phyloP scores from a whole-genome alignment of 2,888 invertebrate genomes.

The Volucella zonaria region DNA sequence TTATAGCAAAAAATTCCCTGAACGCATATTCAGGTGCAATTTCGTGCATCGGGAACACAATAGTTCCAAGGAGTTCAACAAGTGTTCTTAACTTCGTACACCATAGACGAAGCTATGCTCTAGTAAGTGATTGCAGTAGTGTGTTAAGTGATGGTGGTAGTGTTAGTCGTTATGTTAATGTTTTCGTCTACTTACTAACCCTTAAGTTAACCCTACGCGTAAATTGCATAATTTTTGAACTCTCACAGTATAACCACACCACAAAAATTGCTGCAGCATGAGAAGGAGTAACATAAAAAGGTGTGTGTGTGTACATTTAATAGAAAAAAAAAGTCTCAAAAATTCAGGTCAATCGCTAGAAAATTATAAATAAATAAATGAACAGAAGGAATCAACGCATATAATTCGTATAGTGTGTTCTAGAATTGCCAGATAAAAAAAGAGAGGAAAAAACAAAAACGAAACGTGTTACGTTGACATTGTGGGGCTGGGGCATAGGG shows the following conservation, averaged over 20 bases:
- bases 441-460: background rate
- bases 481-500: background rate
- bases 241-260: slow-evolving; percentile 5
- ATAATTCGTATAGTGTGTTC: background rate
- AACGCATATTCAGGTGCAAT: slow-evolving; percentile 36
- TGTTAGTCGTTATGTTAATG: slow-evolving; percentile 20
- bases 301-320: slow-evolving; percentile 57
- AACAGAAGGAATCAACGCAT: slow-evolving; percentile 18
- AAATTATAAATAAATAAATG: slow-evolving; percentile 54
- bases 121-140: slow-evolving; percentile 60
- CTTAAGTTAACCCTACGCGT: slow-evolving; percentile 36
- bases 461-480: too few relatives aligned
- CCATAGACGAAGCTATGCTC: slow-evolving; percentile 51
- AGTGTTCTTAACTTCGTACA: slow-evolving; percentile 32
- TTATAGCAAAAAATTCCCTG: slow-evolving; percentile 17
- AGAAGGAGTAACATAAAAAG: slow-evolving; percentile 66
- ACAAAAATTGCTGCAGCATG: slow-evolving; percentile 45
- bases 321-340: slow-evolving; percentile 26
- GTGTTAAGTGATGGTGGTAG: slow-evolving; percentile 4
- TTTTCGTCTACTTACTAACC: slow-evolving; percentile 43
- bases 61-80: slow-evolving; percentile 40
- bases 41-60: slow-evolving; percentile 46
- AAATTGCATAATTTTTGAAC: slow-evolving; percentile 65
- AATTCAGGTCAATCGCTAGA: slow-evolving; percentile 62
- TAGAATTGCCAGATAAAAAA: slow-evolving; percentile 16